phyloP scores from a whole-genome alignment of 2,113 vertebrate species.

The Sprattus sprattus region DNA sequence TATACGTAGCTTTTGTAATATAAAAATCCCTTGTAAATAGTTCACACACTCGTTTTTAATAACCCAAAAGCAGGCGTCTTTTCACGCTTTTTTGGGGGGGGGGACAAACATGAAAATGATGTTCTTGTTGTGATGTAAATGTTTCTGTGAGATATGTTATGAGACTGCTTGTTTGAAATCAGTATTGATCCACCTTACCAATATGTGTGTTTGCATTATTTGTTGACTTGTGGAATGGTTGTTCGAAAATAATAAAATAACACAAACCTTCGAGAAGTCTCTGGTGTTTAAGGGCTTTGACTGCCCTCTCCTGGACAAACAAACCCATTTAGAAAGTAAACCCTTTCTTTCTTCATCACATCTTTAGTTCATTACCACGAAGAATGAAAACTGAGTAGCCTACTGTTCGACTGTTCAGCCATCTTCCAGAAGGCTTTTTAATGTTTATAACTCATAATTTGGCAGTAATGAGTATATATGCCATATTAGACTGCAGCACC shows the following conservation, averaged over 20 bases:
- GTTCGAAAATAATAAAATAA: conserved; percentile 64
- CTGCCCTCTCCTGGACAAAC: neutral
- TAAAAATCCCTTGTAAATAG: neutral
- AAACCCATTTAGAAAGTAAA: neutral
- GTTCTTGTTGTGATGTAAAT: conserved; percentile 5
- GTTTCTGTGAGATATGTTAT: neutral
- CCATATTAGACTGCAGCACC: no score
- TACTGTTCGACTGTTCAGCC: no score
- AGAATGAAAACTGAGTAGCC: no score
- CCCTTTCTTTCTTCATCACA: no score
- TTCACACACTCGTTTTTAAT: neutral
- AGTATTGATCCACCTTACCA: conserved; percentile 61
- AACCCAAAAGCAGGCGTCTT: neutral
- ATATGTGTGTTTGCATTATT: conserved; percentile 54
- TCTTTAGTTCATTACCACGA: no score
- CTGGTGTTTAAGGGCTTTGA: neutral
- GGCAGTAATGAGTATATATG: no score
- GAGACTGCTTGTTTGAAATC: conserved; percentile 49
- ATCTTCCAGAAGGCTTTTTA: no score
- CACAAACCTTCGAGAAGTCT: neutral
- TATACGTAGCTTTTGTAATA: neutral
- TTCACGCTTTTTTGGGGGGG: neutral
- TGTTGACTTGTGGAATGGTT: conserved; percentile 59
- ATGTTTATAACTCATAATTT: no score
- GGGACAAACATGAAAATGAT: neutral